phyloP scores from a whole-genome alignment of 2,888 invertebrate genomes.

The Meiosimyza decipiens region DNA sequence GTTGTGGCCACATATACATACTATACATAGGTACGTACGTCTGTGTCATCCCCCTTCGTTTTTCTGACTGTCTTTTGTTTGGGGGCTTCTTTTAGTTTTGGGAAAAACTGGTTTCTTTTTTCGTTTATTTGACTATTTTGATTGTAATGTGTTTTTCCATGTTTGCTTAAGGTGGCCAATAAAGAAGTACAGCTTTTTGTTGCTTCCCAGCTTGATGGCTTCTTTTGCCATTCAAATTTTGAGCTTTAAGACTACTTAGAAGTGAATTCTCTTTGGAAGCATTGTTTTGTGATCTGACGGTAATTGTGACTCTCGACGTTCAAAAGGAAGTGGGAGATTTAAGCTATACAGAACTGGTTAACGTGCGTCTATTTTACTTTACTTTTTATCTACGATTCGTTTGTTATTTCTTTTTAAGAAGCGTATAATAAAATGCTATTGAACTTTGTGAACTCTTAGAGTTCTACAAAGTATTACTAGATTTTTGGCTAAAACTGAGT shows the following conservation, averaged over 20 bases:
- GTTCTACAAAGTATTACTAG: too few relatives aligned
- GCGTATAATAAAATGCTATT: conserved; percentile 14
- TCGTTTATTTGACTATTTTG: conserved; percentile 47
- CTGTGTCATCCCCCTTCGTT: neutral
- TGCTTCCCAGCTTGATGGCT: conserved; percentile 13
- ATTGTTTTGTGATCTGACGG: too few relatives aligned
- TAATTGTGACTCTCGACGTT: neutral
- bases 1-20: neutral
- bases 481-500: too few relatives aligned
- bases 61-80: neutral
- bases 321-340: conserved; percentile 50
- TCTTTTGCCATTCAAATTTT: conserved; percentile 42
- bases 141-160: conserved; percentile 16
- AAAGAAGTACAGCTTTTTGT: conserved; percentile 39
- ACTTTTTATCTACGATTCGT: conserved; percentile 29
- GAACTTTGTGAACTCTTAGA: conserved; percentile 27
- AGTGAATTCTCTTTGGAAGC: too few relatives aligned
- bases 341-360: conserved; percentile 14
- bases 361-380: conserved; percentile 27
- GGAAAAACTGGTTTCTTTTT: conserved; percentile 62
- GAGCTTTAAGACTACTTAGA: conserved; percentile 24
- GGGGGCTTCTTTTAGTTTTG: conserved; percentile 55
- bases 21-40: conserved; percentile 42
- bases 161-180: conserved; percentile 12
- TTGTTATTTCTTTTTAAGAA: conserved; percentile 2